A percentile compares a stretch with the other conserved stretches of the same genome.
Conservation (phyloP, 2,797 vertebrate species). For the Gambelia wislizenii region DNA sequence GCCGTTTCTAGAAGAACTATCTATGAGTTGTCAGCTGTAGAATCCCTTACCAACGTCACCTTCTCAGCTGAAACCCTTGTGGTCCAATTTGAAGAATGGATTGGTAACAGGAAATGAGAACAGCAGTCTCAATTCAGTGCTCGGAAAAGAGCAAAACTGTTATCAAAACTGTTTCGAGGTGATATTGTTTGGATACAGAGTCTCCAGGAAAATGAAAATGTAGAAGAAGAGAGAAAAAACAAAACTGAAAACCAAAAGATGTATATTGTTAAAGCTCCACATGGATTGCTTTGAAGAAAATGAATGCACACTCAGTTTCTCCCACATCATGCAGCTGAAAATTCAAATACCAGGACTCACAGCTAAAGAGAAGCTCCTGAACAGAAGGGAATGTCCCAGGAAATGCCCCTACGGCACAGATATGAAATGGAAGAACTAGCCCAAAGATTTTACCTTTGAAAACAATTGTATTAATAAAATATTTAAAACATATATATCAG, state of each 20-base stretch:
- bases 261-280: background rate
- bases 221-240: too few relatives aligned
- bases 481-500: too few relatives aligned
- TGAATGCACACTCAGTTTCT: background rate
- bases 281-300: background rate
- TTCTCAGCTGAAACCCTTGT: background rate
- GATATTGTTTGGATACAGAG: background rate
- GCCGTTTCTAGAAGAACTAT: background rate
- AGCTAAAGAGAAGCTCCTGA: background rate
- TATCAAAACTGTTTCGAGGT: background rate
- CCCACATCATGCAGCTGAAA: background rate
- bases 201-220: background rate
- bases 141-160: background rate
- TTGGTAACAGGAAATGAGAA: background rate
- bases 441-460: background rate
- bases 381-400: background rate
- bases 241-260: background rate
- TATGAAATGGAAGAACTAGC: background rate
- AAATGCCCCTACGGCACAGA: background rate
- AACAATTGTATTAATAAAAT: background rate
- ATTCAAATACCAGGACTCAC: background rate
- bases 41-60: background rate
- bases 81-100: background rate
- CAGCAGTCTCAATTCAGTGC: background rate
- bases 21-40: background rate